Evolutionary conservation across 2,113 vertebrate species (phyloP), one percentile per base, ranked within the genome.

Genomic region (Nothocercus julius): DNA sequence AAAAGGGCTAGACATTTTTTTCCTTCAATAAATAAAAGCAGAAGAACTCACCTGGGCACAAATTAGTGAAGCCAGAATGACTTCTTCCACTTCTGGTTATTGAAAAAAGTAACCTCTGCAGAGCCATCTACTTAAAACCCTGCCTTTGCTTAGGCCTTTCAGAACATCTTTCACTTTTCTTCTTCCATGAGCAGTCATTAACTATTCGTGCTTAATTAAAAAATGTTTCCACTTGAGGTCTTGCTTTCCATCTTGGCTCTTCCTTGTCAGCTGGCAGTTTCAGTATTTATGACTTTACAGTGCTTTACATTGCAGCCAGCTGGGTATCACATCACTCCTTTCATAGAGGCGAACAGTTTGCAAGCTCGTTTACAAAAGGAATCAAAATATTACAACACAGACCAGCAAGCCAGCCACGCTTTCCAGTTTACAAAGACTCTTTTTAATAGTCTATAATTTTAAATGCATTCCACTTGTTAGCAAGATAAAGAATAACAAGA

Each of bases 191-290:
- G 51, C 36, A 59, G 84, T 73, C 66, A 79, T 87, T 93, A 92
- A 89, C 91, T 87, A 93, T 95, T 81, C 0, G 14, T 47, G 56
- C 36, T 89, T 92, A 91, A 92, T 95, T 95, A 92, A 75, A 75
- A 96, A 83, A 51, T 89, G 76, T 91, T 96, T 97, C 94, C 96
- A 93, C 53, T 69, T 66, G 66, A 87, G 74, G 66, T 93, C 90
- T 93, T 95, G 62, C 59, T 51, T 96, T 93, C 85, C 73, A 13
- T 70, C 73, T 93, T 14, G 0, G 56, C 34, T 92, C 59, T 67
- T 89, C 81, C 59, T 66, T 42, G 73, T 82, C 75, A 83, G 56
- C 62, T 61, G 49, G 40, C 53, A 79, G 40, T 63, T 92, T 91
- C 87, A 93, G 91, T 94, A 93, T 93, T 89, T 96, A 91, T 83